A percentile compares a stretch with the other conserved stretches of the same genome.
phyloP scores from a whole-genome alignment of 2,797 vertebrate genomes.

The Sebastes reedi region DNA sequence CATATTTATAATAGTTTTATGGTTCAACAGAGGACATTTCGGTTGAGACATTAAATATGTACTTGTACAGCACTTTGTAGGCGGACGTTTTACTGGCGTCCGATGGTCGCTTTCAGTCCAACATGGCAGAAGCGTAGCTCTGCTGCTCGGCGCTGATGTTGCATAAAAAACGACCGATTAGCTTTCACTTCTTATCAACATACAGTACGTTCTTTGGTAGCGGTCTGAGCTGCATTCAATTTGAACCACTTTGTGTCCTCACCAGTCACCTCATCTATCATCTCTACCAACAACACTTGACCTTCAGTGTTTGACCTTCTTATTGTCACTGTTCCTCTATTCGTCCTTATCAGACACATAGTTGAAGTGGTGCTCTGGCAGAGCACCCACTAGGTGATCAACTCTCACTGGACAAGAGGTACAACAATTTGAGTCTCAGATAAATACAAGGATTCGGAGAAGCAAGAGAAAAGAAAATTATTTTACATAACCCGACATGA shows the following conservation, averaged over 20 bases:
- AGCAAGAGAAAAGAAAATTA: neutral
- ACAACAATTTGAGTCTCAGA: neutral
- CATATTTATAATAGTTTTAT: no score
- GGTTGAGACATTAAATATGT: no score
- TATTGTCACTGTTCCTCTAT: neutral
- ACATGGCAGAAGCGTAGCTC: no score
- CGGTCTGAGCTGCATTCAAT: neutral
- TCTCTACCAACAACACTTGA: neutral
- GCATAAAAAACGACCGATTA: no score
- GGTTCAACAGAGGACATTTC: no score
- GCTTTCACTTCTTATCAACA: no score
- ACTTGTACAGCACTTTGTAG: no score
- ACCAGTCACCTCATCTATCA: neutral
- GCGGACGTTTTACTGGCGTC: no score
- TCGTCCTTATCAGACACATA: neutral
- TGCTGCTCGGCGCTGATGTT: no score
- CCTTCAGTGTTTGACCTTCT: neutral
- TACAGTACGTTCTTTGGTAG: no score
- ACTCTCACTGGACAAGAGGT: no score
- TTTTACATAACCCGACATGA: neutral
- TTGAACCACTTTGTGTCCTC: neutral
- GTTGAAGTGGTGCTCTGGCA: neutral
- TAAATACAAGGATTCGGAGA: neutral
- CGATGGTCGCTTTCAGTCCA: no score
- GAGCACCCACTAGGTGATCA: neutral